phyloP scores from a whole-genome alignment of 2,797 vertebrate species.

The Acanthurus tractus region DNA sequence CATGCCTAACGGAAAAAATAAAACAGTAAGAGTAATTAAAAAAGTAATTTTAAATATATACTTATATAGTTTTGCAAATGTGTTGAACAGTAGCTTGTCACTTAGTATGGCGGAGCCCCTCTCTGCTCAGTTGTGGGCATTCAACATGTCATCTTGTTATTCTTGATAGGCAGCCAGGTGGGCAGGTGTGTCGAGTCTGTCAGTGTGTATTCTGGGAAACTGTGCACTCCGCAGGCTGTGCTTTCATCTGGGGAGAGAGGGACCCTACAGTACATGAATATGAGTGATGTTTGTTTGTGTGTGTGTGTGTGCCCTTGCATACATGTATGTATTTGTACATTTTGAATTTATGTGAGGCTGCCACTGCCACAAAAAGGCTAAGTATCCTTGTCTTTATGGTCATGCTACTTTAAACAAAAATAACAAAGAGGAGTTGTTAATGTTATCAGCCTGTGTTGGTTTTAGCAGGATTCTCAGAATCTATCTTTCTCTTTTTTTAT shows the following conservation, averaged over 20 bases:
- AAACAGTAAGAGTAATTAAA: background rate
- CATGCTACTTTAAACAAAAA: background rate
- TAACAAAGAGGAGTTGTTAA: slow-evolving; percentile 8
- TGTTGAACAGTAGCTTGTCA: background rate
- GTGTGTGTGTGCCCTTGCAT: background rate
- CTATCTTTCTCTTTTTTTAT: background rate
- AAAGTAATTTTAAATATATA: background rate
- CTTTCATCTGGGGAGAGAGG: slow-evolving; percentile 52
- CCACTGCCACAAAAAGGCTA: background rate
- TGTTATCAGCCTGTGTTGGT: slow-evolving; percentile 14
- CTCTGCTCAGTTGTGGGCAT: slow-evolving; percentile 37
- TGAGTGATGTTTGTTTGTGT: slow-evolving; percentile 40
- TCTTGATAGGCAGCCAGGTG: slow-evolving; percentile 58
- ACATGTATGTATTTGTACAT: background rate
- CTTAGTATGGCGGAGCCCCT: slow-evolving; percentile 21
- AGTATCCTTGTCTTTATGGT: background rate
- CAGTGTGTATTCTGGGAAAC: slow-evolving; percentile 59
- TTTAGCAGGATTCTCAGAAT: slow-evolving; percentile 14
- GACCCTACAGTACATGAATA: slow-evolving; percentile 45
- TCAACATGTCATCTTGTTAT: slow-evolving; percentile 59
- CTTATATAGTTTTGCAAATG: background rate
- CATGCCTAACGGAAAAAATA: background rate
- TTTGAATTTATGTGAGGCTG: background rate
- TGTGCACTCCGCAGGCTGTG: slow-evolving; percentile 22
- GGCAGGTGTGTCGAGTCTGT: slow-evolving; percentile 68